Percentiles rank a stretch among this genome's conserved stretches.
These are phyloP conservation scores for Xestia c-nigrum DNA, from an alignment of 2,888 invertebrate species.

Conservation along the genomic window DNA sequence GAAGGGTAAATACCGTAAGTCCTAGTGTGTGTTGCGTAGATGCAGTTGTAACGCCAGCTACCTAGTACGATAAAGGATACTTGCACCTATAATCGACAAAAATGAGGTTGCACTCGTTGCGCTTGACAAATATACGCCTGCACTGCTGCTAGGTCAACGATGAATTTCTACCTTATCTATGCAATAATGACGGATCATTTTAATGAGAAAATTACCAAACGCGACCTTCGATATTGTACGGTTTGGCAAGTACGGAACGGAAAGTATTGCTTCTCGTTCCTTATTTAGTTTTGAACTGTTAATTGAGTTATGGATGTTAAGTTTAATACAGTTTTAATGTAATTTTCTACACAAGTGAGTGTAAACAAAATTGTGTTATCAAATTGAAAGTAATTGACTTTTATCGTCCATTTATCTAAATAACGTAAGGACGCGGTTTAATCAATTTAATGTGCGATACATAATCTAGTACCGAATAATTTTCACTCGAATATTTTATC, in stretches of 20 bases:
- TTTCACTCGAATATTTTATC: conserved; percentile 23
- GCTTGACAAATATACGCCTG: conserved; percentile 14
- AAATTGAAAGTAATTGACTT: conserved; percentile 29
- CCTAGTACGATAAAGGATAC: neutral
- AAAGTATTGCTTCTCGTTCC: conserved; percentile 50
- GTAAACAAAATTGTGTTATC: neutral
- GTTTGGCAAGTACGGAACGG: conserved; percentile 59
- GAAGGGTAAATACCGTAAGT: neutral
- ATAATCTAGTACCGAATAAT: conserved; percentile 8
- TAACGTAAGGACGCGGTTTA: conserved; percentile 24
- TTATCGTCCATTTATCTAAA: conserved; percentile 32
- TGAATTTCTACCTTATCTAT: conserved; percentile 28
- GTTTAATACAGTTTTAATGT: conserved; percentile 1
- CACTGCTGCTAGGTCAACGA: conserved; percentile 1
- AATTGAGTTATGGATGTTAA: neutral
- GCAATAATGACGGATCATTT: conserved; percentile 72
- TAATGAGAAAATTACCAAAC: conserved; percentile 77
- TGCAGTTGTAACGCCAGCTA: neutral
- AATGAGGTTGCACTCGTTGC: neutral
- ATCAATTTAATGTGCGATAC: conserved; percentile 36
- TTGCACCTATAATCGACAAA: neutral
- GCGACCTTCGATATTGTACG: conserved; percentile 74
- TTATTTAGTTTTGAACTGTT: conserved; percentile 31
- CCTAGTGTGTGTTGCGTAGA: neutral
- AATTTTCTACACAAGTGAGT: neutral